Evolutionary conservation across 2,888 invertebrate species (phyloP), one percentile per base, ranked within the genome.

Genomic region (Chloroclystis v-ata): DNA sequence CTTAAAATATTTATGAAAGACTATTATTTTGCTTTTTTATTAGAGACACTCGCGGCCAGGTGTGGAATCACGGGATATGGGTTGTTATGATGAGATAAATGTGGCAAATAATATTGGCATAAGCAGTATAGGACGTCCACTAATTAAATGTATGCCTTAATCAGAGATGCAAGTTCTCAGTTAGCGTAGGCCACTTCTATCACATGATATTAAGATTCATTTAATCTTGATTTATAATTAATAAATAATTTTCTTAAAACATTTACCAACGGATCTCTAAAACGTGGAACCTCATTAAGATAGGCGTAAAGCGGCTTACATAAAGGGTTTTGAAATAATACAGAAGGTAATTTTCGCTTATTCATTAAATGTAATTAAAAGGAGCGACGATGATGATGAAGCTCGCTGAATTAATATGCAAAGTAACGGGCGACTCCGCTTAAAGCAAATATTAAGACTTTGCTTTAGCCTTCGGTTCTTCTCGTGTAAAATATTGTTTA

Each of bases 341-440:
- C 81, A 82, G 80, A 81, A 82, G 82, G 78, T 80, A 82, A 86
- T 85, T 84, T 85, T 84, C 80, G 84, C 84, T 82, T 84, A 84
- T 82, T 85, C 85, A 86, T 82, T 85, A 80, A 73, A 77, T 65
- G 80, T 82, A 78, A 84, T 85, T 85, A 84, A 82, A 81, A 77
- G 75, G 69, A 68, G 68, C 58, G 66, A 68, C 58, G 66, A 72
- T 80, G 78, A 82, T 80, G 78, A 77, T 68, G 75, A 63, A 48
- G 63, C 69, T 65, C 58, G 61, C 60, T 60, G 72, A 75, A 80
- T 80, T 76, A 49, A 45, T 44, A 65, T 63, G 70, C 65, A 63
- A 65, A 70, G 68, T 74, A 73, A 67, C 60, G 63, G 55, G 61
- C 61, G 62, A 69, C 65, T 67, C 67, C 59, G 62, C 57, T 48